Conservation (phyloP, 2,113 vertebrate species). For the Psittacara wagleri region DNA sequence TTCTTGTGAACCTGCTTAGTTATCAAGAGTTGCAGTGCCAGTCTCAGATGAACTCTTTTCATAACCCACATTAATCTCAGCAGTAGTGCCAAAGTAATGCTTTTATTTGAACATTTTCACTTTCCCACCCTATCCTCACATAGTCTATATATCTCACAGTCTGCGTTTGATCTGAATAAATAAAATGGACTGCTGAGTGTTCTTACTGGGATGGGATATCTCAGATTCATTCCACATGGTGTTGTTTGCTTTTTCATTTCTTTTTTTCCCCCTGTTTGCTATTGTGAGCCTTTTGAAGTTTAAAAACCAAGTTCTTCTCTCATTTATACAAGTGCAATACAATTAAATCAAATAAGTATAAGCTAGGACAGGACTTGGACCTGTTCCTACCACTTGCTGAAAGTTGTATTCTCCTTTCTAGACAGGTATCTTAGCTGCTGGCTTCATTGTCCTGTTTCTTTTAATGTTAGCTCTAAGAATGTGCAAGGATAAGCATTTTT, state of each 20-base stretch:
- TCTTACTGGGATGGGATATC: conserved; percentile 42
- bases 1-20: neutral
- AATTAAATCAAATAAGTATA: neutral
- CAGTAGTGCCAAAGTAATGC: conserved; percentile 43
- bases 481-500: conserved; percentile 49
- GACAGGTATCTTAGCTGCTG: neutral
- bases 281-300: conserved; percentile 51
- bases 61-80: conserved; percentile 18
- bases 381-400: conserved; percentile 9
- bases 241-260: conserved; percentile 48
- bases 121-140: conserved; percentile 43
- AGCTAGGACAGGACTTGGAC: neutral
- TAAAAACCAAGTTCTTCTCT: neutral
- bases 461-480: conserved; percentile 25
- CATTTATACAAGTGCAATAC: neutral
- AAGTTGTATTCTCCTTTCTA: neutral
- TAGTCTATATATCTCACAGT: conserved; percentile 1
- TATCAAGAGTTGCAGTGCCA: neutral
- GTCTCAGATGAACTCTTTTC: neutral
- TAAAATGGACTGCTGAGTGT: conserved; percentile 53
- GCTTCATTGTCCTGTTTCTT: neutral
- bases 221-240: conserved; percentile 60
- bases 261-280: neutral
- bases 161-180: conserved; percentile 54
- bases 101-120: conserved; percentile 43